A percentile compares a stretch with the other conserved stretches of the same genome.
These are phyloP conservation scores for Priocnemis perturbator DNA, from an alignment of 2,888 invertebrate genomes.

Conservation along the genomic window DNA sequence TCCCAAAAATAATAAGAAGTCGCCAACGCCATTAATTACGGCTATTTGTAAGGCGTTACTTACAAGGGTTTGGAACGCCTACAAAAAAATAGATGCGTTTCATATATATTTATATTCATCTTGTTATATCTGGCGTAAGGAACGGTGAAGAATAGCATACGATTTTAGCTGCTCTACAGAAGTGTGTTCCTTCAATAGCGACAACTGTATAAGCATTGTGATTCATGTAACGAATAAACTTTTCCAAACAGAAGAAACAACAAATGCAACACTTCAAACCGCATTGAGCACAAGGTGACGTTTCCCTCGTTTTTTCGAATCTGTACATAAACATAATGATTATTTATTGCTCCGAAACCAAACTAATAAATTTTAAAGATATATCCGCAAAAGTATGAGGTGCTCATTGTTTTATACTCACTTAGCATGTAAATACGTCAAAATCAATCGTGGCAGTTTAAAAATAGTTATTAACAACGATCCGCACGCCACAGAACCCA, in stretches of 20 bases:
- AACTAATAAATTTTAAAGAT: conserved; percentile 11
- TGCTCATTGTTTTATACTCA: conserved; percentile 77
- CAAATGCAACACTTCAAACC: conserved; percentile 89
- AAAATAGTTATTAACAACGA: conserved; percentile 95
- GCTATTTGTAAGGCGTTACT: conserved; percentile 91
- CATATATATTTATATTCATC: conserved; percentile 11
- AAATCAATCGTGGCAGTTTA: conserved; percentile 91
- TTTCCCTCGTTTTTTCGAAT: conserved; percentile 82
- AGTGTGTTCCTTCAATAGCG: conserved; percentile 92
- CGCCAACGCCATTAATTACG: conserved; percentile 94
- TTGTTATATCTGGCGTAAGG: conserved; percentile 6
- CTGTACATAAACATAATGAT: conserved; percentile 73
- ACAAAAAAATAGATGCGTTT: conserved; percentile 52
- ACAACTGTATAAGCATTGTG: conserved; percentile 97
- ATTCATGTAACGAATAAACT: conserved; percentile 93
- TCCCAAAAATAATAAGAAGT: conserved; percentile 93
- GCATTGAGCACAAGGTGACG: conserved; percentile 85
- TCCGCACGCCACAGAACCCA: conserved; percentile 97
- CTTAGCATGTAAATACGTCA: conserved; percentile 93
- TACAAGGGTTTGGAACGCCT: conserved; percentile 92
- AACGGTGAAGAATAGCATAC: conserved; percentile 77
- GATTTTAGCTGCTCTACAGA: conserved; percentile 92
- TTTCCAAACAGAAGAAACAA: conserved; percentile 93
- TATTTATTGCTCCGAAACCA: conserved; percentile 4
- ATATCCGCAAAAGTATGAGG: background rate